Evolutionary conservation across 2,888 invertebrate species (phyloP), one percentile per base, ranked within the genome.

Genomic region (Stenchaetothrips biformis): DNA sequence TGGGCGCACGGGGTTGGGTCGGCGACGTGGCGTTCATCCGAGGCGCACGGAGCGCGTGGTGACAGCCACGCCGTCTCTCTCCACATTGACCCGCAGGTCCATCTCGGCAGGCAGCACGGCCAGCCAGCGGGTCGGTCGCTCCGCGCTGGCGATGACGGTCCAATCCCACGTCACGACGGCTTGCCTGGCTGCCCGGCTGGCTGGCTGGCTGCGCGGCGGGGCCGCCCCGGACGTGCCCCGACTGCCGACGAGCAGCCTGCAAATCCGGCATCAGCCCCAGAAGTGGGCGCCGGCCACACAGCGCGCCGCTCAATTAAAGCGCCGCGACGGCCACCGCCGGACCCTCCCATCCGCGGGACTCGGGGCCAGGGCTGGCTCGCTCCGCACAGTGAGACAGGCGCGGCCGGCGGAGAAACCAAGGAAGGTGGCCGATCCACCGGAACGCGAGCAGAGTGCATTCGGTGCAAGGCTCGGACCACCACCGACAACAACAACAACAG

Each of bases 81-180:
- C 0, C 13, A 37, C 1, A 37, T 37, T 37, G 37, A 4, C 53
- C 53, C 13, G 9, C 53, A 37, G 37, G 37, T 13, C 13, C 11
- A 18, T 53, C 53, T 18, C 0, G 67, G 21, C n/a, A 62, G 2
- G 6, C n/a, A 21, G 67, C n/a, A 21, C 0, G 21, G 67, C n/a
- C n/a, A 21, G 67, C 13, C 4, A 1, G 53, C 16, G 53, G 13
- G 53, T 13, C 9, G 18, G 67, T n/a, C 67, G 67, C 21, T 8
- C 4, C 9, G 67, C 67, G 67, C 53, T 9, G 53, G 8, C 25
- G 67, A 74, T 74, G 67, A 74, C 67, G 25, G 67, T 9, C 25
- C 67, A 74, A 74, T 74, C 67, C 25, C 25, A 21, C 25, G 67
- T 74, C 67, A 74, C 67, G 25, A n/a, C n/a, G n/a, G n/a, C n/a